phyloP scores from a whole-genome alignment of 2,888 invertebrate genomes.

The Ferrisia virgata region DNA sequence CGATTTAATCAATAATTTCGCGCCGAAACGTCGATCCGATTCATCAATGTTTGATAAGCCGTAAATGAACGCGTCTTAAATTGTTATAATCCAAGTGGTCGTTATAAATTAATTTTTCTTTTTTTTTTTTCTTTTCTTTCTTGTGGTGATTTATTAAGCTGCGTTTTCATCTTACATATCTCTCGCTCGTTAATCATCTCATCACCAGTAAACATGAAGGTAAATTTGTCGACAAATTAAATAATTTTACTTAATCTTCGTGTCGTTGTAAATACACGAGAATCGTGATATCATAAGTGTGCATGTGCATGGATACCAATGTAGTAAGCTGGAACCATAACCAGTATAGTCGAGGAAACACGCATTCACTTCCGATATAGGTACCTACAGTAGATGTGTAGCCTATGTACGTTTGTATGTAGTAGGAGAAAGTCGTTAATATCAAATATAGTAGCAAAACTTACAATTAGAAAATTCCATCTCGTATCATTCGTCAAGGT shows the following conservation, averaged over 20 bases:
- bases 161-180: background rate
- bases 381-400: no score
- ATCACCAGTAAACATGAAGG: background rate
- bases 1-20: background rate
- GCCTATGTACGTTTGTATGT: no score
- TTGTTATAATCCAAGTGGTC: background rate
- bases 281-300: no score
- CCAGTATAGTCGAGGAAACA: background rate
- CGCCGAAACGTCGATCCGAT: background rate
- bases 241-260: no score
- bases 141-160: background rate
- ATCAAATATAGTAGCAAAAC: background rate
- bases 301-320: background rate
- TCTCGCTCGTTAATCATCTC: background rate
- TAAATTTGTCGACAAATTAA: background rate
- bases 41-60: background rate
- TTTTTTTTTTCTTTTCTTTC: no score
- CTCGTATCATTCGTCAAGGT: constrained; percentile 8
- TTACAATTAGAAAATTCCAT: constrained; percentile 23
- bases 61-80: no score
- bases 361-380: constrained; percentile 7
- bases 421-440: constrained; percentile 20
- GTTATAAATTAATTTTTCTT: no score
- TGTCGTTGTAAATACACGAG: background rate
- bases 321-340: no score